Evolutionary conservation across 2,113 vertebrate species (phyloP), one percentile per base, ranked within the genome.

Genomic region (Poecile atricapillus): DNA sequence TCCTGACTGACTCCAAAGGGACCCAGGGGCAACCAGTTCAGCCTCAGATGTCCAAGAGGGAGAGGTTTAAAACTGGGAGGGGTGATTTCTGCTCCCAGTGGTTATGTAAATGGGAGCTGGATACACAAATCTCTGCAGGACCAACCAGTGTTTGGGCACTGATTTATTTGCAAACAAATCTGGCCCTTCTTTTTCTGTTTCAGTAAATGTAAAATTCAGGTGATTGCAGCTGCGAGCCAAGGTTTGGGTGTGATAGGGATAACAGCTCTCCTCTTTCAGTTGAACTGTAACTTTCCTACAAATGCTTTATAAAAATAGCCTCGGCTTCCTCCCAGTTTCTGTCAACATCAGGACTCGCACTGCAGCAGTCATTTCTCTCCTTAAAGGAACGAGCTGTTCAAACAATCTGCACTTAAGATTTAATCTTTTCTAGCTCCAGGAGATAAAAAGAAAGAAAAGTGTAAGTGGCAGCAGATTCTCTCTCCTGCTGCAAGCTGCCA

Each of bases 101-200:
- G 88, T 95, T 96, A 97, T 96, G 96, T 93, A 96, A 96, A 95
- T 95, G 19, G 87, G 18, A 75, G 64, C 71, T 91, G 87, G 79
- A 78, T 92, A 86, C 90, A 85, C 93, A 96, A 92, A 94, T 93
- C 92, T 73, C 90, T 67, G 28, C 90, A 90, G 83, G 76, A 87
- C 69, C 56, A 8, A 73, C 7, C 9, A 94, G 85, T 73, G 79
- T 37, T 90, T 58, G 88, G 15, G 75, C 88, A 76, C 58, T 53
- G 94, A 78, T 89, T 74, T 86, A 94, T 93, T 94, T 95, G 93
- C 96, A 95, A 94, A 87, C 83, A 89, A 86, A 91, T 68, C 91
- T 81, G 16, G 4, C 17, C n/a, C 35, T 21, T 59, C 50, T 46
- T 70, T 55, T 58, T 5, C 62, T 85, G 4, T 86, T 95, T 81